Conservation (phyloP, 2,888 invertebrate genomes). For the Caenorhabditis angaria region DNA sequence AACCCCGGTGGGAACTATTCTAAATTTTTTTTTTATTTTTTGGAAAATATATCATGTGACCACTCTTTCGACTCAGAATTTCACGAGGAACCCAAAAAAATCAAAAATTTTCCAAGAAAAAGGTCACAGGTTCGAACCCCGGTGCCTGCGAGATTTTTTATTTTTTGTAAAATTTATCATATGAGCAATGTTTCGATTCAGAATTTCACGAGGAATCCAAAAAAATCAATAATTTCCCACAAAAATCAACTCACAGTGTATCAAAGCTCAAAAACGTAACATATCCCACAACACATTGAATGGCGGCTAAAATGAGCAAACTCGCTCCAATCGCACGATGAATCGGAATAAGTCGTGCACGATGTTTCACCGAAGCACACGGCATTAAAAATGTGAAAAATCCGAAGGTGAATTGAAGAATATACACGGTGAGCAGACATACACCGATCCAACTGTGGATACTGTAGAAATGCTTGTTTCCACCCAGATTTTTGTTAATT, state of each 20-base stretch:
- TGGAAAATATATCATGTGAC: neutral
- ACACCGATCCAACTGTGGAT: slow-evolving; percentile 65
- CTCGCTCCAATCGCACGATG: slow-evolving; percentile 52
- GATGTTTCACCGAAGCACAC: slow-evolving; percentile 38
- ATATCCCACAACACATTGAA: slow-evolving; percentile 47
- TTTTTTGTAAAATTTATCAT: neutral
- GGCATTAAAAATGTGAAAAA: slow-evolving; percentile 57
- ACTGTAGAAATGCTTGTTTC: slow-evolving; percentile 47
- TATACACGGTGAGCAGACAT: slow-evolving; percentile 50
- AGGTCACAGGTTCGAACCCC: too few relatives aligned
- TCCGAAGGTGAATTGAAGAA: slow-evolving; percentile 61
- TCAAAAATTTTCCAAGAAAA: too few relatives aligned
- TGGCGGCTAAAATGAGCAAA: slow-evolving; percentile 33
- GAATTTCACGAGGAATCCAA: neutral
- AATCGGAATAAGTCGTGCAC: slow-evolving; percentile 50
- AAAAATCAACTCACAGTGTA: slow-evolving; percentile 2
- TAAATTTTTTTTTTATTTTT: neutral
- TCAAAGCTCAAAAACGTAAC: slow-evolving; percentile 3
- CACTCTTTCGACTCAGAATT: neutral
- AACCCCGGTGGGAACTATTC: too few relatives aligned
- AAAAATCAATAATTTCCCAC: neutral
- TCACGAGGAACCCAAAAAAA: neutral
- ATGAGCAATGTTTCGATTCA: neutral
- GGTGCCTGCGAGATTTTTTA: slow-evolving; percentile 59
- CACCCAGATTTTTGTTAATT: slow-evolving; percentile 13